phyloP scores from a whole-genome alignment of 2,113 vertebrate species.

The Condylura cristata region DNA sequence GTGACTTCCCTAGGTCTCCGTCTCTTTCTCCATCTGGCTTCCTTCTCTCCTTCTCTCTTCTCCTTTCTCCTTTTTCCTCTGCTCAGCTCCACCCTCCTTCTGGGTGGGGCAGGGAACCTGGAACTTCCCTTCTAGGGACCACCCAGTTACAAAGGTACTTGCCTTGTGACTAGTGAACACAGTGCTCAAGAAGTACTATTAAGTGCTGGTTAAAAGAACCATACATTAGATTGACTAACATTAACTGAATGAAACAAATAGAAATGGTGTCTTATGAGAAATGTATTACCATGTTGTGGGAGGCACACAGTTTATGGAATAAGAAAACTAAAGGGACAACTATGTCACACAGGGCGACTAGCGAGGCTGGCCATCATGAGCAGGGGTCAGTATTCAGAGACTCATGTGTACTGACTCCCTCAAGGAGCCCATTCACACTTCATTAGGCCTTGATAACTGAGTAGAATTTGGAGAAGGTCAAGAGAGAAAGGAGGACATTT shows the following conservation, averaged over 20 bases:
- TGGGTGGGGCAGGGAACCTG: no score
- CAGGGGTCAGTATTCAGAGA: background rate
- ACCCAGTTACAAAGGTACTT: background rate
- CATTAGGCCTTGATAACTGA: background rate
- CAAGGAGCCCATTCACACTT: background rate
- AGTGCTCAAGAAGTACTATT: background rate
- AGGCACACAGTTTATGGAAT: background rate
- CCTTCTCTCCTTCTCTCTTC: no score
- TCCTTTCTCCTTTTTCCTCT: no score
- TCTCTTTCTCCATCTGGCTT: no score
- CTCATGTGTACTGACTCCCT: background rate
- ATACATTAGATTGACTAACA: background rate
- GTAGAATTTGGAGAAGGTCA: background rate
- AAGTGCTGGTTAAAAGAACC: background rate
- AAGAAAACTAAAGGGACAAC: background rate
- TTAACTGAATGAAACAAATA: background rate
- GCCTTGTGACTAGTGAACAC: background rate
- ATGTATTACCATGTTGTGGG: background rate
- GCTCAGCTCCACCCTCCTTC: no score
- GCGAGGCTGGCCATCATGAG: background rate
- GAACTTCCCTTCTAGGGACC: no score
- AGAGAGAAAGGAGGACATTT: background rate
- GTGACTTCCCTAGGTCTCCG: no score
- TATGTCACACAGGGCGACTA: background rate
- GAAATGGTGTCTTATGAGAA: background rate